Percentiles rank a stretch among this genome's conserved stretches.
Evolutionary conservation across 2,888 invertebrate genomes (phyloP).

Genomic region (Pollenia griseotomentosa): DNA sequence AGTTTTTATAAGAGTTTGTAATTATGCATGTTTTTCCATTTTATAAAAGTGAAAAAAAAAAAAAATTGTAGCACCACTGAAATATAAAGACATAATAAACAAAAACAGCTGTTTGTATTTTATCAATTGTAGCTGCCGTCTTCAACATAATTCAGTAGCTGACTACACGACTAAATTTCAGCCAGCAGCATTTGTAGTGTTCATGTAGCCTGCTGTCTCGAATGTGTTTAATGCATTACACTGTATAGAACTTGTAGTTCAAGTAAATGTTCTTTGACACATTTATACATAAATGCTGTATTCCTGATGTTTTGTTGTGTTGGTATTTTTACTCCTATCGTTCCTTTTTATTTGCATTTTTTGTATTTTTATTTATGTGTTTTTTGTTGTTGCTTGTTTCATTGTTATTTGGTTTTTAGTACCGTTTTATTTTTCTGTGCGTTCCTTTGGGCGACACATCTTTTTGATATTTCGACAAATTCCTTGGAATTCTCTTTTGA

Average conservation of each 20-base stretch:
- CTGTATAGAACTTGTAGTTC: constrained; percentile 39
- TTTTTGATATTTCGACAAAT: constrained; percentile 65
- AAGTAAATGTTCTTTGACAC: constrained; percentile 69
- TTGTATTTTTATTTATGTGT: constrained; percentile 17
- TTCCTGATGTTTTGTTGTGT: constrained; percentile 47
- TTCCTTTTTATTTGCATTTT: constrained; percentile 50
- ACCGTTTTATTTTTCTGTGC: constrained; percentile 64
- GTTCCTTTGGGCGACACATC: constrained; percentile 51
- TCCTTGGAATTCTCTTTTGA: constrained; percentile 65
- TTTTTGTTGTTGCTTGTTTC: neutral
- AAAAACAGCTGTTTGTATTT: too few species aligned
- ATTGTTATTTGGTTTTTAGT: constrained; percentile 65
- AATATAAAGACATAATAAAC: too few species aligned
- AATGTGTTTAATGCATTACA: too few species aligned
- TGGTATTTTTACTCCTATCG: constrained; percentile 51
- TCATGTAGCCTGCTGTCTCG: too few species aligned
- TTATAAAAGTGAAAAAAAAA: too few species aligned
- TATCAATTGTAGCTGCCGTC: too few species aligned
- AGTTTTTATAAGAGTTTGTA: too few species aligned
- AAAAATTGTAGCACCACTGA: too few species aligned
- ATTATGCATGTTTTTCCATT: too few species aligned
- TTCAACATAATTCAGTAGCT: too few species aligned
- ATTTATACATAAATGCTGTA: constrained; percentile 54
- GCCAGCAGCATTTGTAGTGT: too few species aligned
- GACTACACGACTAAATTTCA: too few species aligned